These are phyloP conservation scores for Odontocerum albicorne DNA, from an alignment of 2,888 invertebrate genomes.

Conservation along the genomic window DNA sequence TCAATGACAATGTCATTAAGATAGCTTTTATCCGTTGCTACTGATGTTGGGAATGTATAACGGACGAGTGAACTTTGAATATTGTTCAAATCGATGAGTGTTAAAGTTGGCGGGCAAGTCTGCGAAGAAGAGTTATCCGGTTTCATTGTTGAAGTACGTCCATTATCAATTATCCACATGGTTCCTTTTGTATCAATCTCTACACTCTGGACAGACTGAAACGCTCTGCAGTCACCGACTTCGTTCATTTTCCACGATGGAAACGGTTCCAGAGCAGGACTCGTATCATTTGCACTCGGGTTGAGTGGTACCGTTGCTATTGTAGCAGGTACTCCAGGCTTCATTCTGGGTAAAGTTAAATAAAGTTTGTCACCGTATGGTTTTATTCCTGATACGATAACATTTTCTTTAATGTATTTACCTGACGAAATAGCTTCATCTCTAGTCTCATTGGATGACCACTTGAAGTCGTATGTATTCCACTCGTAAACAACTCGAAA, in stretches of 20 bases:
- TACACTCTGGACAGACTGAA: conserved; percentile 75
- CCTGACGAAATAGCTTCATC: conserved; percentile 57
- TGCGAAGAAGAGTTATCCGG: conserved; percentile 46
- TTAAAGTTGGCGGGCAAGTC: conserved; percentile 67
- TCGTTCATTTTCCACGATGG: conserved; percentile 72
- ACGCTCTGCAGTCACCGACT: conserved; percentile 65
- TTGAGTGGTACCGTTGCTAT: conserved; percentile 58
- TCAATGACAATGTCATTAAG: conserved; percentile 75
- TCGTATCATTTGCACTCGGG: conserved; percentile 51
- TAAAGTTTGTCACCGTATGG: conserved; percentile 68
- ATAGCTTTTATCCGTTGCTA: conserved; percentile 59
- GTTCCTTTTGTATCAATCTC: conserved; percentile 71
- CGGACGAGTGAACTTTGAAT: conserved; percentile 58
- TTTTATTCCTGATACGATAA: conserved; percentile 68
- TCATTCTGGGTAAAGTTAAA: conserved; percentile 70
- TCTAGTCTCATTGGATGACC: conserved; percentile 61
- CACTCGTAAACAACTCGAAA: conserved; percentile 74
- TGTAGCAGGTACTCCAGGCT: conserved; percentile 71
- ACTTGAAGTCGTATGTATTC: conserved; percentile 70
- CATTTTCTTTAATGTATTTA: conserved; percentile 67
- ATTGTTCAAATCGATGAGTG: conserved; percentile 66
- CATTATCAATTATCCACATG: conserved; percentile 71
- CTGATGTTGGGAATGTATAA: conserved; percentile 66
- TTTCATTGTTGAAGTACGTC: conserved; percentile 64
- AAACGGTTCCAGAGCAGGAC: conserved; percentile 65